Base-by-base conservation (phyloP, 2,888 invertebrate species). In the Latheticus oryzae region DNA sequence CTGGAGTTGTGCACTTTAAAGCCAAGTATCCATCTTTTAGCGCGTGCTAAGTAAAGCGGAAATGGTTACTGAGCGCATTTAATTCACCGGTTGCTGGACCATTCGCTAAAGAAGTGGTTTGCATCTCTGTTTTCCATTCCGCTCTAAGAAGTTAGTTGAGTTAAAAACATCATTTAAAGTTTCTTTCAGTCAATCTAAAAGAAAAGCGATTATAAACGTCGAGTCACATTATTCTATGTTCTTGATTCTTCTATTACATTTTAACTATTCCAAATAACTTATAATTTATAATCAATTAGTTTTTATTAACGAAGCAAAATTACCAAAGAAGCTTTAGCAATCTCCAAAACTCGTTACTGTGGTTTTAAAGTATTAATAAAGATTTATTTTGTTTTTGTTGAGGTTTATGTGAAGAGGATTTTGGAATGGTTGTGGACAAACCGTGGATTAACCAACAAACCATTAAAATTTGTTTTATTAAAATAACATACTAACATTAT, bases 381-480 rank as follows among this genome's bases (percentile, higher is more conserved):
- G 45, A 45, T 45, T 45, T 45, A 30, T 32, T 30, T 45, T 45
- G 45, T 45, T 45, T 45, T 45, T 30, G 45, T 30, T 19, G 30
- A 2, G 30, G 45, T 11, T 11, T 2, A 21, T 45, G 45, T 45
- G 21, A 45, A 45, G 32, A 45, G 45, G 45, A 45, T 45, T 45
- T 28, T 11, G 19, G 40, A 42, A 26, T 42, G 40, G 40, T 15
- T 26, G n/a, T 16, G 40, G 45, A 45, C 30, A 19, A 30, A 4
- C 9, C 28, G 38, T 21, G 30, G 17, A 45, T 15, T 13, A 11
- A 16, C 12, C 24, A n/a, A 19, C 16, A 11, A 17, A 21, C 38
- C 45, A 40, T 33, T 48, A 33, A 55, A 55, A 40, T 55, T 47
- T 55, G 45, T 55, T 48, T 8, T 40, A 53, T 33, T 38, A n/a